These are phyloP conservation scores for Octomys mimax DNA, from an alignment of 2,797 vertebrate species.

Conservation along the genomic window DNA sequence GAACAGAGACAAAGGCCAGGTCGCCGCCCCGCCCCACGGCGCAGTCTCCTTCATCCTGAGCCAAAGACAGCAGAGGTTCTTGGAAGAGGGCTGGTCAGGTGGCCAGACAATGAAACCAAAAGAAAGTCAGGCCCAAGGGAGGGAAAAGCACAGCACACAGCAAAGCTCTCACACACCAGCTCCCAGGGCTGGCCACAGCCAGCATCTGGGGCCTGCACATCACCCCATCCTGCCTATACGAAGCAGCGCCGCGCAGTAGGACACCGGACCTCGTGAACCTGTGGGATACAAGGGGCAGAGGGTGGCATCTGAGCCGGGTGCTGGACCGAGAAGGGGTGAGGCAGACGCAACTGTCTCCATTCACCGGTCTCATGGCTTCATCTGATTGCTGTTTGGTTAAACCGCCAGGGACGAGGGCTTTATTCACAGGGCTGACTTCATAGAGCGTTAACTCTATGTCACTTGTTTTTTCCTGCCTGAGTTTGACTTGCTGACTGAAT, in stretches of 20 bases:
- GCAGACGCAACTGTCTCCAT: conserved; percentile 6
- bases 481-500: conserved; percentile 63
- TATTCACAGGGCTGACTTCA: conserved; percentile 26
- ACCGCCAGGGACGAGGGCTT: background rate
- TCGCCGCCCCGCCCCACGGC: background rate
- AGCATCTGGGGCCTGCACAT: background rate
- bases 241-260: no score
- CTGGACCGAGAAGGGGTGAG: background rate
- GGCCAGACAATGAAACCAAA: background rate
- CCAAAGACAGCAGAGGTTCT: background rate
- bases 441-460: conserved; percentile 46
- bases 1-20: background rate
- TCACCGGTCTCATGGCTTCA: conserved; percentile 68
- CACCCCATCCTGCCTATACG: background rate
- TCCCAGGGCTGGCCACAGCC: background rate
- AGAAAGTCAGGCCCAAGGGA: background rate
- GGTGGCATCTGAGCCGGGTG: background rate
- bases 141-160: background rate
- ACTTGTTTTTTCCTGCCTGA: conserved; percentile 53
- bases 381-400: conserved; percentile 44
- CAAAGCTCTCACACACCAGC: background rate
- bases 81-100: background rate
- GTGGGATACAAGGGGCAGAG: background rate
- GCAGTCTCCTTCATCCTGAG: background rate
- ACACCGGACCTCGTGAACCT: background rate